Evolutionary conservation across 2,113 vertebrate species (phyloP).

Genomic region (Callipepla squamata): DNA sequence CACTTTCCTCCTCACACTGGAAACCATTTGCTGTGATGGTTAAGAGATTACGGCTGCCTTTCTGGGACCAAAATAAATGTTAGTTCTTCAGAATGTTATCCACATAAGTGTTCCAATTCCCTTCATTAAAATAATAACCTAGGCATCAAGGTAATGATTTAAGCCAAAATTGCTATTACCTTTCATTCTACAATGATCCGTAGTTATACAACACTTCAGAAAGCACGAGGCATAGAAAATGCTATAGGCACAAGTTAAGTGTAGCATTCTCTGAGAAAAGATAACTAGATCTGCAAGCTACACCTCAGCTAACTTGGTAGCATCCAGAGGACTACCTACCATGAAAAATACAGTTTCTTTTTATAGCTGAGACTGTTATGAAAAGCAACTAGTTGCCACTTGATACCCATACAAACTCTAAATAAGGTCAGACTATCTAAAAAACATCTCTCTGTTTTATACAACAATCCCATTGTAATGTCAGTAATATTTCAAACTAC

Average conservation of each 20-base stretch:
- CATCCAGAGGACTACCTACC: neutral
- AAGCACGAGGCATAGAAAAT: neutral
- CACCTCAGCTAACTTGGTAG: neutral
- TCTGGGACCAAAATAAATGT: neutral
- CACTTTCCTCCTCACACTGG: neutral
- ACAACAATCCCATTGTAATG: neutral
- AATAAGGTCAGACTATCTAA: neutral
- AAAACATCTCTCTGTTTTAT: neutral
- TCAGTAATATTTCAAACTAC: neutral
- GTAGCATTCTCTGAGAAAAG: neutral
- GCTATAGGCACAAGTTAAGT: neutral
- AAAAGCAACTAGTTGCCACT: neutral
- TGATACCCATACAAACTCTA: neutral
- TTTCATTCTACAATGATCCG: neutral
- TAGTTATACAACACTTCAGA: neutral
- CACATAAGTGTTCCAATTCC: neutral
- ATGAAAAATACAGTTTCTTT: neutral
- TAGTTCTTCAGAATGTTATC: neutral
- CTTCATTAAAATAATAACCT: neutral
- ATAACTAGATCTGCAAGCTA: neutral
- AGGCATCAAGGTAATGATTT: neutral
- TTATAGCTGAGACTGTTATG: neutral
- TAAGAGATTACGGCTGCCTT: neutral
- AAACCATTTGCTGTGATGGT: neutral
- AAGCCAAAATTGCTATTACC: neutral